Evolutionary conservation across 2,888 invertebrate species (phyloP).

Genomic region (Globia sparganii): DNA sequence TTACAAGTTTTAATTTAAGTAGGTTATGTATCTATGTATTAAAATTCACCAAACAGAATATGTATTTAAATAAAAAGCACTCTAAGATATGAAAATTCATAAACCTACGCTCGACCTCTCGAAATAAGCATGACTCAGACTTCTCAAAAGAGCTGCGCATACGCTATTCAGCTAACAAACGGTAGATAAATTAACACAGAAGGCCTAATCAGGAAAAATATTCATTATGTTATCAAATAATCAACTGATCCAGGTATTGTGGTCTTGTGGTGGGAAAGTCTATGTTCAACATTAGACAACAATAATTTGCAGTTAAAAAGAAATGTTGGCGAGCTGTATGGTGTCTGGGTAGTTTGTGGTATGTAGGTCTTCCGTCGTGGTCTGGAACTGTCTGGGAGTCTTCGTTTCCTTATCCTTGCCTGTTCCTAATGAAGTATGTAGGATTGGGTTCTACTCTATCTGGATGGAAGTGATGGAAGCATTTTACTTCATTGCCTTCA

Average conservation of each 20-base stretch:
- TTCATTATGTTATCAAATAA: background rate
- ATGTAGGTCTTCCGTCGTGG: too few species aligned
- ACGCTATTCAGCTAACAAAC: background rate
- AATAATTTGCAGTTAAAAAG: background rate
- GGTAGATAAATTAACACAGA: background rate
- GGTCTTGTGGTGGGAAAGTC: background rate
- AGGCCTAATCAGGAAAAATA: slow-evolving; percentile 1
- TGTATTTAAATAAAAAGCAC: slow-evolving; percentile 10
- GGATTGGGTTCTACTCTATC: background rate
- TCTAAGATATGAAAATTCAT: slow-evolving; percentile 9
- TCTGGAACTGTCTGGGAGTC: background rate
- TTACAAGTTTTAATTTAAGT: background rate
- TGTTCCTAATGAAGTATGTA: background rate
- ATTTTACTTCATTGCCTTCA: background rate
- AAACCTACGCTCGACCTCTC: slow-evolving; percentile 38
- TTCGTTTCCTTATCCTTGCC: background rate
- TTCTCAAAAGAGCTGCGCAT: slow-evolving; percentile 2
- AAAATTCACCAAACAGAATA: slow-evolving; percentile 15
- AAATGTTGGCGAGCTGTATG: background rate
- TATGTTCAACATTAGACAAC: background rate
- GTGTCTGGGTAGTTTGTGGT: background rate
- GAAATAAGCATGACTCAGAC: slow-evolving; percentile 20
- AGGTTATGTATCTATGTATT: background rate
- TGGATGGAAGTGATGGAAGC: background rate
- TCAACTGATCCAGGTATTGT: too few species aligned